Base-by-base conservation (phyloP, 2,888 invertebrate genomes). In the Dryadula phaetusa region DNA sequence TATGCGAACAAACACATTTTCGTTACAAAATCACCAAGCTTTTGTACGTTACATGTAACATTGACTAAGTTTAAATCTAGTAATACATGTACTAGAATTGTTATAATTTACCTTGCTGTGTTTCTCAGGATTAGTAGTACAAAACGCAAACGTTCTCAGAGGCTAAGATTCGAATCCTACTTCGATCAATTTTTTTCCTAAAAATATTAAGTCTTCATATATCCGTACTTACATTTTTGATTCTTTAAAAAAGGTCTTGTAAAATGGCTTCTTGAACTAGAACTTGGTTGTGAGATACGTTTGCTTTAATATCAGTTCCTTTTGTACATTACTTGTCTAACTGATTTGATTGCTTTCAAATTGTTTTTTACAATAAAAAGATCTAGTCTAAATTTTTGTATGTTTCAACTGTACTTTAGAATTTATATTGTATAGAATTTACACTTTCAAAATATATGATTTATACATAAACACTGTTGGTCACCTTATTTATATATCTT, bases 341-440 rank as follows among this genome's bases (percentile, higher is more conserved):
- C 10, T 40, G 14, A 2, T 40, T 40, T 12, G 10, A 16, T 40
- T 40, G 40, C n/a, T 10, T 54, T 4, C 7, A 16, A 54, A 44
- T 66, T 69, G 56, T 66, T 56, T 70, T 68, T 46, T 58, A 66
- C 6, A 12, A 37, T 37, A 12, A 37, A 37, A 58, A 66, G 61
- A 66, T 76, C 76, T 77, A 77, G 77, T 77, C 76, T 76, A 71
- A 70, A 69, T 56, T 72, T 73, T 71, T 65, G 66, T 58, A 60
- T 44, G 32, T 70, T 70, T 69, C 53, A 72, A 68, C 49, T 69
- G 42, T 71, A 74, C 46, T 46, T 71, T 70, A 67, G 58, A 64
- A 46, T 44, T 54, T 69, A 67, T 54, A 66, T 67, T 60, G 47
- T 67, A 67, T 56, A 71, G 69, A 56, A 67, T 69, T 44, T 67